Evolutionary conservation across 2,888 invertebrate species (phyloP).

Genomic region (Stenoptilia bipunctidactyla): DNA sequence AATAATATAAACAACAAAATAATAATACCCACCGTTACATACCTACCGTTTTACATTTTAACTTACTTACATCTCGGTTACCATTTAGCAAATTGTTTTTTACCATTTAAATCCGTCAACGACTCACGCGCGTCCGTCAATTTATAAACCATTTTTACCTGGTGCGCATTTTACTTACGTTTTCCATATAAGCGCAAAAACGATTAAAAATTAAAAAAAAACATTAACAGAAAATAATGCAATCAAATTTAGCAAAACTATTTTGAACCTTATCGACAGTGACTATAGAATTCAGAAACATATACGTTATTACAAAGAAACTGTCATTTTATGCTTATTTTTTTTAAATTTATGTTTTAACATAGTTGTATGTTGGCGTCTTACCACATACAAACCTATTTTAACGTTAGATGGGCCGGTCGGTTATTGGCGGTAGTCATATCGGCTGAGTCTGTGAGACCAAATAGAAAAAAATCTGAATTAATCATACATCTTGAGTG

Average conservation of each 20-base stretch:
- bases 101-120: conserved; percentile 8
- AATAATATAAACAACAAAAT: conserved; percentile 2
- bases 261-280: neutral
- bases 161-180: conserved; percentile 45
- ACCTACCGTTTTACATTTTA: conserved; percentile 37
- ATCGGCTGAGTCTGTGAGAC: conserved; percentile 56
- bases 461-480: conserved; percentile 48
- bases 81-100: neutral
- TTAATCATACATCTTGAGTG: conserved; percentile 30
- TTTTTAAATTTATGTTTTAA: conserved; percentile 3
- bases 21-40: conserved; percentile 18
- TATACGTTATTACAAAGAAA: conserved; percentile 5
- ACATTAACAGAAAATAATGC: neutral
- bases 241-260: neutral
- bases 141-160: conserved; percentile 38
- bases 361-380: conserved; percentile 61
- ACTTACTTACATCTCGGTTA: conserved; percentile 1
- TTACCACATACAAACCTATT: conserved; percentile 71
- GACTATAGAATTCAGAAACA: neutral
- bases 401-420: conserved; percentile 30
- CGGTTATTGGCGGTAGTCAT: conserved; percentile 35
- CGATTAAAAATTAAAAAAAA: neutral
- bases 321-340: conserved; percentile 1
- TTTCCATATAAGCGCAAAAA: conserved; percentile 25
- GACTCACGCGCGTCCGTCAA: conserved; percentile 9